Evolutionary conservation across 2,797 vertebrate genomes (phyloP), one percentile per base, ranked within the genome.

Genomic region (Melanotaenia parkinsoni): DNA sequence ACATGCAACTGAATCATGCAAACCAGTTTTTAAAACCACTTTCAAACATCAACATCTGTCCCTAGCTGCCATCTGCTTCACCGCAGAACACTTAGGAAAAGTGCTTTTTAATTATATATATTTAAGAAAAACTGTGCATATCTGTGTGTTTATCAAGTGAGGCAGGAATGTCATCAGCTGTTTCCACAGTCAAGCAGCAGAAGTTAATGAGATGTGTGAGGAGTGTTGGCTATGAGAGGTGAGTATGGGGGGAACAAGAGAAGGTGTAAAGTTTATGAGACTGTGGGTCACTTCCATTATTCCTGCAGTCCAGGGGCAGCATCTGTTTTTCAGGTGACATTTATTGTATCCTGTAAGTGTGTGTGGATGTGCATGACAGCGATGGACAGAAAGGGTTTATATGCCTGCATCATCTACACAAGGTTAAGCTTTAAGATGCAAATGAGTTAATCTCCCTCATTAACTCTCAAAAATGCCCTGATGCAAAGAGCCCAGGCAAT

Each of bases 261-360:
- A 56, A 81, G 74, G 79, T 72, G 82, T 86, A 83, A 88, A 84
- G 75, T 91, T 88, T 88, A 88, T 86, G 83, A 86, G 78, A 69
- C 79, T 78, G 77, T 72, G 64, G 82, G 62, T 68, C 16, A 33
- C 45, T 73, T 92, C 85, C 84, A 94, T 91, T 92, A 93, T 93
- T 94, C 85, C 92, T 92, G 82, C 84, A 84, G 89, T 87, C 88
- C 85, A 88, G 67, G 76, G 87, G 78, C 85, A 85, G 80, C 76
- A 76, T 82, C 66, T 81, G 76, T 82, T 89, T 88, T 91, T 88
- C 80, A 88, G 79, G 73, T 43, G 63, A 87, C 83, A 87, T 86
- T 89, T 88, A 89, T 84, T 72, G 73, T 60, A 59, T 54, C 47
- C 16, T 70, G 26, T 60, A 40, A 67, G 35, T 43, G 54, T 69